A percentile compares a stretch with the other conserved stretches of the same genome.
These are phyloP conservation scores for Tylochromis polylepis DNA, from an alignment of 2,113 vertebrate species.

Conservation along the genomic window DNA sequence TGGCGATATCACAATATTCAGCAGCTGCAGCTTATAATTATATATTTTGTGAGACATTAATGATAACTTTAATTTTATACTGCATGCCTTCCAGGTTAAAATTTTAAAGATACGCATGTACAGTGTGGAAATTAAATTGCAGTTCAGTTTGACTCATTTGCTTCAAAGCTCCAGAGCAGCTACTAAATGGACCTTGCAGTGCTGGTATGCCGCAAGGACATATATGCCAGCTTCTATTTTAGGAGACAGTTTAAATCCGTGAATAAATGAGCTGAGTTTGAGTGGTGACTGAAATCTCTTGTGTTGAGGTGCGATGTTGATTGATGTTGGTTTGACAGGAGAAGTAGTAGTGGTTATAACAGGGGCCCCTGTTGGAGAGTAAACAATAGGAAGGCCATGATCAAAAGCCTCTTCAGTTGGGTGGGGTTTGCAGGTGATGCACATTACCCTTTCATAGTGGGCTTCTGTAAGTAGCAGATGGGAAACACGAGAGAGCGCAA, in stretches of 20 bases:
- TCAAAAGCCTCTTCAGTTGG: constrained; percentile 37
- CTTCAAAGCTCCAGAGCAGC: background rate
- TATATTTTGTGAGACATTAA: background rate
- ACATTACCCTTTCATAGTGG: constrained; percentile 1
- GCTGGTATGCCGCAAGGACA: background rate
- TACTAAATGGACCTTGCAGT: background rate
- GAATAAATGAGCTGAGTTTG: background rate
- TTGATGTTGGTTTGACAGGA: background rate
- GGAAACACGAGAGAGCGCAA: background rate
- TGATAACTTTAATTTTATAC: background rate
- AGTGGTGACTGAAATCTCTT: constrained; percentile 34
- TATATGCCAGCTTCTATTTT: constrained; percentile 9
- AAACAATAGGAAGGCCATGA: constrained; percentile 22
- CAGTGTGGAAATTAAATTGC: background rate
- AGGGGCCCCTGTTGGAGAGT: constrained; percentile 25
- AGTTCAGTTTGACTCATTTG: background rate
- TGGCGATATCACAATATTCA: background rate
- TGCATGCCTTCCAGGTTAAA: background rate
- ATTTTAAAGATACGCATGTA: background rate
- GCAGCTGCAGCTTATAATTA: background rate
- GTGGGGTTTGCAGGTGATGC: constrained; percentile 49
- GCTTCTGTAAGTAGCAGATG: background rate
- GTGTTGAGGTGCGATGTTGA: constrained; percentile 32
- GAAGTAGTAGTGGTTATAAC: constrained; percentile 28
- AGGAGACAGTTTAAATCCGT: constrained; percentile 13